phyloP scores from a whole-genome alignment of 2,797 vertebrate species.

The Limnodromus scolopaceus region DNA sequence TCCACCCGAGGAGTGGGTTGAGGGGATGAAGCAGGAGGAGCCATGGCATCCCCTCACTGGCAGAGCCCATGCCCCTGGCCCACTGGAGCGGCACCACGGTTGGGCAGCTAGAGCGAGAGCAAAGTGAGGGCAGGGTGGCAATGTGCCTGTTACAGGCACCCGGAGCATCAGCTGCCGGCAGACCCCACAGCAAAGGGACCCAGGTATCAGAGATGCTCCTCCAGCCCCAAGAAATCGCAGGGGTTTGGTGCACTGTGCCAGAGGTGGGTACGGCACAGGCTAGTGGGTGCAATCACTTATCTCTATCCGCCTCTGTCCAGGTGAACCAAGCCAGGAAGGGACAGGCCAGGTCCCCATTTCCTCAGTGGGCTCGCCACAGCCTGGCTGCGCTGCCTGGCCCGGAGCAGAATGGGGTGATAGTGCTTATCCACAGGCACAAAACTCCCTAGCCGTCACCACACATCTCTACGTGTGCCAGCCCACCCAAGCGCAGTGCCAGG shows the following conservation, averaged over 20 bases:
- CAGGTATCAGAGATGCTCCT: background rate
- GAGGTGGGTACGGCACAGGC: background rate
- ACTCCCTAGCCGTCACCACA: background rate
- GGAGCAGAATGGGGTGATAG: fast-evolving
- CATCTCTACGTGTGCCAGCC: background rate
- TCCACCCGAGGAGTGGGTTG: background rate
- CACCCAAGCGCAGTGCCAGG: background rate
- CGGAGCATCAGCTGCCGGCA: fast-evolving
- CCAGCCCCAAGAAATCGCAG: fast-evolving
- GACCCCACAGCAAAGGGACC: background rate
- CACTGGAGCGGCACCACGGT: background rate
- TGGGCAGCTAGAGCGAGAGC: background rate
- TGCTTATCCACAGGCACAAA: background rate
- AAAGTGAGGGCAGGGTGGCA: background rate
- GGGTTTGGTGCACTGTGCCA: fast-evolving
- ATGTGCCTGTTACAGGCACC: fast-evolving
- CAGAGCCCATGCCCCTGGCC: background rate
- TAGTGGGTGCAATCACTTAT: background rate
- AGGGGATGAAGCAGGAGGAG: background rate
- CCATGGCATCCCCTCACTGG: background rate
- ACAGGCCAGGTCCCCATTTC: background rate
- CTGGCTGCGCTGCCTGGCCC: background rate
- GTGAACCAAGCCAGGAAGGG: background rate
- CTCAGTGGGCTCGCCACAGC: fast-evolving
- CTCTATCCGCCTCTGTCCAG: background rate